Evolutionary conservation across 1,140 invertebrate genomes (phyloP), one percentile per base, ranked within the genome.

Genomic region (Adoxophyes honmai): DNA sequence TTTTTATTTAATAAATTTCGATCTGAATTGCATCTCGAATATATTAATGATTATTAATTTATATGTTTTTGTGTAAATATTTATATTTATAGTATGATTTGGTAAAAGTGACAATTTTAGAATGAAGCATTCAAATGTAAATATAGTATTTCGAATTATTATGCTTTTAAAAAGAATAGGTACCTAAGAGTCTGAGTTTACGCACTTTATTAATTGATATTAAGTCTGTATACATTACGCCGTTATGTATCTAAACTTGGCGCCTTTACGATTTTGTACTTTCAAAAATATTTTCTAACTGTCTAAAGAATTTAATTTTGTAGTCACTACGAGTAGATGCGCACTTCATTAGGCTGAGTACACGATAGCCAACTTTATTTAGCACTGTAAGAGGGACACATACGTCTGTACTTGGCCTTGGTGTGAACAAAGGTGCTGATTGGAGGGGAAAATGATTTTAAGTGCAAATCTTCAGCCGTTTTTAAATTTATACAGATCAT

Each of bases 71-170:
- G 42, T 48, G 68, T 70, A 70, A 64, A 70, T 70, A 70, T 61
- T 55, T 55, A 54, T 36, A 44, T 60, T 63, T 18, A 9, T 44
- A n/a, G n/a, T 28, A 28, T 2, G 6, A 28, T 35, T 16, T 28
- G 62, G 55, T 60, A 44, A 58, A 52, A 62, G 57, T 67, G 38
- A 60, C 62, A 58, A 58, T 60, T 57, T 60, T 34, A 52, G 53
- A 59, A 60, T 44, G 62, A 16, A 61, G 55, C 52, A 34, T 56
- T 38, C 57, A 52, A 56, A 59, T 69, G 62, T 68, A 68, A 75
- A 78, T 77, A 77, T 71, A 66, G 70, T 69, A 73, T 68, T 70
- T 65, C 59, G 58, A 63, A 62, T 60, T 52, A 42, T 36, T 59
- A 33, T 48, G 42, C 10, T 48, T 48, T n/a, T 21, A 48, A 28